These are phyloP conservation scores for Carassius auratus DNA, from an alignment of 2,113 vertebrate genomes.

Conservation along the genomic window DNA sequence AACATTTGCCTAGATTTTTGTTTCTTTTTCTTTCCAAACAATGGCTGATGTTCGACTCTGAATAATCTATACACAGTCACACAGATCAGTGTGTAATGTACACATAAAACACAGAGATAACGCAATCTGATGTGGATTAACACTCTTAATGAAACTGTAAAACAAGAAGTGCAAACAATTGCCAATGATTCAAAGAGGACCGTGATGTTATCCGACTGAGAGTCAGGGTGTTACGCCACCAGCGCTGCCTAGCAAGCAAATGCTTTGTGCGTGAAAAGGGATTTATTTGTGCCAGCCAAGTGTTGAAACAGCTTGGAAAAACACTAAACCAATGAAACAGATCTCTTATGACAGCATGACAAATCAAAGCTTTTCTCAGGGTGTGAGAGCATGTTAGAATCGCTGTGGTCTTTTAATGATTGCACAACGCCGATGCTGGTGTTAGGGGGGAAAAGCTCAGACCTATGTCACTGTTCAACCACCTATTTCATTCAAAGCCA, in stretches of 20 bases:
- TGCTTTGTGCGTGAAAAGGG: constrained; percentile 46
- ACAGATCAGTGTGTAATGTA: background rate
- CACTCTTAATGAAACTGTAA: constrained; percentile 28
- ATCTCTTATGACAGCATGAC: constrained; percentile 58
- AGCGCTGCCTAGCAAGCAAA: constrained; percentile 34
- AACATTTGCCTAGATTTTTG: background rate
- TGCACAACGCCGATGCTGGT: constrained; percentile 21
- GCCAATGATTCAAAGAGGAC: constrained; percentile 15
- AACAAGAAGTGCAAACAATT: constrained; percentile 31
- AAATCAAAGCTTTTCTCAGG: constrained; percentile 56
- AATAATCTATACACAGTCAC: background rate
- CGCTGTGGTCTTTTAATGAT: constrained; percentile 55
- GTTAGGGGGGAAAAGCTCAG: constrained; percentile 8
- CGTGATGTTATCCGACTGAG: constrained; percentile 34
- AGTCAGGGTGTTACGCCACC: constrained; percentile 31
- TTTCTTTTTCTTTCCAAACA: background rate
- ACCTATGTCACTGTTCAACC: constrained; percentile 62
- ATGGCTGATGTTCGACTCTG: background rate
- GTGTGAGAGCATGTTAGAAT: constrained; percentile 56
- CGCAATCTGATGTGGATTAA: background rate
- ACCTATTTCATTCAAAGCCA: constrained; percentile 71
- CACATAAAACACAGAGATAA: constrained; percentile 13
- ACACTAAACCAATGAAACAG: constrained; percentile 50
- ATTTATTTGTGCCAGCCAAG: constrained; percentile 41
- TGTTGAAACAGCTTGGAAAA: constrained; percentile 35